Evolutionary conservation across 2,797 vertebrate species (phyloP).

Genomic region (Amblyraja radiata): DNA sequence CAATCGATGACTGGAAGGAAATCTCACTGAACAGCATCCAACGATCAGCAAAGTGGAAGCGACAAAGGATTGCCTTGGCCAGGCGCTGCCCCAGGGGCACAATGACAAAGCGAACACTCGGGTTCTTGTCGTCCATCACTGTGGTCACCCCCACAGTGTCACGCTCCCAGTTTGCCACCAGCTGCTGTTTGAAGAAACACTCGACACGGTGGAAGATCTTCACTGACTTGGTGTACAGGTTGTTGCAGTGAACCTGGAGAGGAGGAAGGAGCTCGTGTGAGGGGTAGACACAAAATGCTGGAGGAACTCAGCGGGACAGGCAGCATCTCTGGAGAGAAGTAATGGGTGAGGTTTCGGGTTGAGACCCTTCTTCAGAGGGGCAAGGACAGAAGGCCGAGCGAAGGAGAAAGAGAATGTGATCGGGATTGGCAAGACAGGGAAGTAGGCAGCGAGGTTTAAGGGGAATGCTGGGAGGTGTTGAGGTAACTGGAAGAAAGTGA

Average conservation of each 20-base stretch:
- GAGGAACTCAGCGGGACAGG: no score
- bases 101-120: slow-evolving; percentile 77
- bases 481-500: no score
- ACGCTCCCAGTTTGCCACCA: slow-evolving; percentile 63
- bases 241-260: slow-evolving; percentile 82
- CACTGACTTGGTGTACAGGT: slow-evolving; percentile 78
- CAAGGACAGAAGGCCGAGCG: no score
- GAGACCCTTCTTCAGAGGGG: no score
- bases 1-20: slow-evolving; percentile 68
- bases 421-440: background rate
- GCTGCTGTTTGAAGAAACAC: slow-evolving; percentile 71
- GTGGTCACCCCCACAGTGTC: slow-evolving; percentile 66
- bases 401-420: no score
- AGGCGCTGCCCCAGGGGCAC: slow-evolving; percentile 68
- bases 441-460: background rate
- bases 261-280: background rate
- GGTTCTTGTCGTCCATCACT: slow-evolving; percentile 79
- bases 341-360: no score
- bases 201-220: slow-evolving; percentile 80
- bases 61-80: slow-evolving; percentile 70
- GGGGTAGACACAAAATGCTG: no score
- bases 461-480: background rate
- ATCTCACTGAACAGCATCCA: slow-evolving; percentile 94
- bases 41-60: slow-evolving; percentile 72
- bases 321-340: no score